phyloP scores from a whole-genome alignment of 2,888 invertebrate species.

The Cryptosula pallasiana region DNA sequence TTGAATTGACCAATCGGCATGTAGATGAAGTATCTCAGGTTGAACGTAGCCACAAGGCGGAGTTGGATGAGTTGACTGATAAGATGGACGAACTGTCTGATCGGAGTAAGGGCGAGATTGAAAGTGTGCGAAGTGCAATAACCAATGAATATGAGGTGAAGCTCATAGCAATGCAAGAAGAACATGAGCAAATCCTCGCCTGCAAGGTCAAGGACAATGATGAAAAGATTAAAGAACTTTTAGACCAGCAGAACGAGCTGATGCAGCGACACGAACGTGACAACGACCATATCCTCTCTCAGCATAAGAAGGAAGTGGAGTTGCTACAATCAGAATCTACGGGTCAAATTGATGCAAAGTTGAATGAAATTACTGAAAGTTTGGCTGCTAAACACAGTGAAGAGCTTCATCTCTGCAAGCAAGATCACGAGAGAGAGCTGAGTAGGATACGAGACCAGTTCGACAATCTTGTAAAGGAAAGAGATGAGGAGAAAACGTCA shows the following conservation, averaged over 20 bases:
- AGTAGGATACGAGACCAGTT: background rate
- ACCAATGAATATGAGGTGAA: background rate
- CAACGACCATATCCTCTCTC: background rate
- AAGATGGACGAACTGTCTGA: background rate
- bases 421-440: background rate
- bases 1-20: background rate
- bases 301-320: background rate
- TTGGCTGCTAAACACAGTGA: background rate
- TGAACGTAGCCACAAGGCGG: background rate
- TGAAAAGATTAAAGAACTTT: background rate
- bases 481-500: background rate
- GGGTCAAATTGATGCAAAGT: background rate
- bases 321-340: constrained; percentile 17
- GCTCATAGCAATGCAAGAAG: background rate
- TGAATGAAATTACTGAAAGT: background rate
- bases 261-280: background rate
- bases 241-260: background rate
- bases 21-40: background rate
- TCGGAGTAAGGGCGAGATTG: background rate
- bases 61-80: background rate
- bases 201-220: background rate
- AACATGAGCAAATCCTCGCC: background rate
- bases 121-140: background rate
- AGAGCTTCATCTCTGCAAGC: background rate
- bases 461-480: background rate